Evolutionary conservation across 2,888 invertebrate genomes (phyloP).

Genomic region (Gerosis bhagava): DNA sequence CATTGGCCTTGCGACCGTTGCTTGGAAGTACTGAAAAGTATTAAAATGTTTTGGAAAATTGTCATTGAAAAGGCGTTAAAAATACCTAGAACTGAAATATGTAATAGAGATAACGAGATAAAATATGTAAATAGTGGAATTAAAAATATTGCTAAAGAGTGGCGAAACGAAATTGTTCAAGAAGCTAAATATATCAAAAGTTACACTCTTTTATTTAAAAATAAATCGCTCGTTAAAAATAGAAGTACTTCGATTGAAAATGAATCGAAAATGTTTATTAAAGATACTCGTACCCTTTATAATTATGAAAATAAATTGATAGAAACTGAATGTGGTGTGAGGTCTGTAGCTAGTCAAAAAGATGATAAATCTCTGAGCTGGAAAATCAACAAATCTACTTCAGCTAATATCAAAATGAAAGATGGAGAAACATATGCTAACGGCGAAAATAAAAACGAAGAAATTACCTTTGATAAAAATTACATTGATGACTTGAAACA

Average conservation of each 20-base stretch:
- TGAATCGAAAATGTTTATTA: too few species aligned
- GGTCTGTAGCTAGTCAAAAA: conserved; percentile 7
- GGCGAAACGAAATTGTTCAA: conserved; percentile 60
- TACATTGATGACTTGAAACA: conserved; percentile 48
- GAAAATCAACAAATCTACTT: conserved; percentile 44
- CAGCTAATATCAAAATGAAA: conserved; percentile 40
- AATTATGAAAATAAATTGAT: conserved; percentile 25
- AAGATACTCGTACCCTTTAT: too few species aligned
- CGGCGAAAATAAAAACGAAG: conserved; percentile 34
- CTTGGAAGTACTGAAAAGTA: conserved; percentile 63
- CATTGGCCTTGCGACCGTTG: conserved; percentile 73
- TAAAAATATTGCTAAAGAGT: conserved; percentile 50
- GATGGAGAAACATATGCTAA: conserved; percentile 45
- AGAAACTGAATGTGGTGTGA: conserved; percentile 26
- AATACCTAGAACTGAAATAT: too few species aligned
- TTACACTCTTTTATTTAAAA: conserved; percentile 36
- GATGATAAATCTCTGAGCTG: conserved; percentile 26
- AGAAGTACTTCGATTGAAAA: conserved; percentile 11
- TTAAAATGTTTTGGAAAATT: conserved; percentile 73
- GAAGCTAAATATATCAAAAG: conserved; percentile 56
- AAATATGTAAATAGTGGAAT: conserved; percentile 41
- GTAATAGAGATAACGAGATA: too few species aligned
- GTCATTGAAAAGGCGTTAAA: conserved; percentile 63
- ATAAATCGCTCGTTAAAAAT: conserved; percentile 8
- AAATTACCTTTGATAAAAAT: conserved; percentile 38